Conservation (phyloP, 2,797 vertebrate species). For the Rhinella marina region DNA sequence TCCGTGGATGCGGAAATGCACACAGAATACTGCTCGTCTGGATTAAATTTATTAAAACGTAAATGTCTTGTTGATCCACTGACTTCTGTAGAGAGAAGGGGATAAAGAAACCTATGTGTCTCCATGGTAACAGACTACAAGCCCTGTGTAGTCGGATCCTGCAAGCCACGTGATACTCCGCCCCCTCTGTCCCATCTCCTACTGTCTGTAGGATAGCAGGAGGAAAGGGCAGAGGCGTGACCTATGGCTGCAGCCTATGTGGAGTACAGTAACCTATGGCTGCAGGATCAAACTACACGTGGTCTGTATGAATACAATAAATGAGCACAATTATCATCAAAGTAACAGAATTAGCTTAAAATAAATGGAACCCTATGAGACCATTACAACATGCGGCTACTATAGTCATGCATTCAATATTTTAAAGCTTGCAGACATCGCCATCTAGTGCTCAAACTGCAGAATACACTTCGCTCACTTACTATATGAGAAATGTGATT, state of each 20-base stretch:
- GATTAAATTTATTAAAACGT: conserved; percentile 68
- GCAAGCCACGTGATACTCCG: not conserved
- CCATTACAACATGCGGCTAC: not conserved
- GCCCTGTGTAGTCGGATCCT: not conserved
- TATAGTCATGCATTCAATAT: not conserved
- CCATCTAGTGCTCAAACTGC: conserved; percentile 16
- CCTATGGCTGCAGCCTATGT: no score
- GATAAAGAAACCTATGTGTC: not conserved
- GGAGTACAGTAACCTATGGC: no score
- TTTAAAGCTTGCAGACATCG: not conserved
- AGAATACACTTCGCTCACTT: conserved; percentile 19
- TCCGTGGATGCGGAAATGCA: conserved; percentile 71
- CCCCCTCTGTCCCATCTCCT: not conserved
- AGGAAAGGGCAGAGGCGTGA: no score
- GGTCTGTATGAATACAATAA: not conserved
- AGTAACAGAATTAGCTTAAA: not conserved
- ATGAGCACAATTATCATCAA: not conserved
- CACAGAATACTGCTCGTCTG: conserved; percentile 60
- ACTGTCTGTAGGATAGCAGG: not conserved
- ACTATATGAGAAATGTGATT: not conserved
- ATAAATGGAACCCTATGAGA: not conserved
- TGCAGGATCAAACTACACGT: not conserved
- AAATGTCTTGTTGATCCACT: not conserved
- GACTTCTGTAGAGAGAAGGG: not conserved
- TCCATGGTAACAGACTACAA: not conserved